A percentile compares a stretch with the other conserved stretches of the same genome.
Conservation (phyloP, 2,888 invertebrate genomes). For the Thymelicus lineola region DNA sequence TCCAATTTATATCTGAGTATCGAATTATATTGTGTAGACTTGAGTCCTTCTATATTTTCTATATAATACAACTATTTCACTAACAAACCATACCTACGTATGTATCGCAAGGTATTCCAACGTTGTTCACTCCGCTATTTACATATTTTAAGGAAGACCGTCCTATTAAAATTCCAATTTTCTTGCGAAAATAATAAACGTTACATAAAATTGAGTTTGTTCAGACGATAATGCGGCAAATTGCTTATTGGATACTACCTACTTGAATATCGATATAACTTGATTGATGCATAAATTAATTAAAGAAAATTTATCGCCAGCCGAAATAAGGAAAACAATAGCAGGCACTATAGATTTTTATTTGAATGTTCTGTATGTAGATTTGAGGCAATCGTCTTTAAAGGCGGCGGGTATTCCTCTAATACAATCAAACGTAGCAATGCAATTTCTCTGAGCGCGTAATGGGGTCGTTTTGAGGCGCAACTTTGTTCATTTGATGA, state of each 20-base stretch:
- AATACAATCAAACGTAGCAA: constrained; percentile 61
- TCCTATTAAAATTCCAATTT: neutral
- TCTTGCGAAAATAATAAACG: neutral
- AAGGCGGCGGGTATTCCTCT: constrained; percentile 40
- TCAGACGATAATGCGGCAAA: neutral
- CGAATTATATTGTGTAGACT: no score
- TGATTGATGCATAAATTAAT: neutral
- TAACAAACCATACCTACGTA: no score
- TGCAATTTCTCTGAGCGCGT: constrained; percentile 64
- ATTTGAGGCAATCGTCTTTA: constrained; percentile 9
- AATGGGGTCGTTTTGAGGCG: constrained; percentile 64
- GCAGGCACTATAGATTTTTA: neutral
- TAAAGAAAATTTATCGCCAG: neutral
- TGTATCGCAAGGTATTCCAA: no score
- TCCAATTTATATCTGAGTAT: no score
- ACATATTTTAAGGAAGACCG: neutral
- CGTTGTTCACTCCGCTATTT: no score
- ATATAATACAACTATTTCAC: no score
- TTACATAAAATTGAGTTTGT: neutral
- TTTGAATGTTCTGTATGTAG: neutral
- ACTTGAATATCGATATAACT: neutral
- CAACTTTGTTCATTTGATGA: constrained; percentile 64
- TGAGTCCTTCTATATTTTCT: no score
- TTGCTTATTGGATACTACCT: neutral
- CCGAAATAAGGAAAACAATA: neutral